Percentiles rank a stretch among this genome's conserved stretches.
Evolutionary conservation across 2,113 vertebrate genomes (phyloP).

Genomic region (Nothobranchius kuhntae): DNA sequence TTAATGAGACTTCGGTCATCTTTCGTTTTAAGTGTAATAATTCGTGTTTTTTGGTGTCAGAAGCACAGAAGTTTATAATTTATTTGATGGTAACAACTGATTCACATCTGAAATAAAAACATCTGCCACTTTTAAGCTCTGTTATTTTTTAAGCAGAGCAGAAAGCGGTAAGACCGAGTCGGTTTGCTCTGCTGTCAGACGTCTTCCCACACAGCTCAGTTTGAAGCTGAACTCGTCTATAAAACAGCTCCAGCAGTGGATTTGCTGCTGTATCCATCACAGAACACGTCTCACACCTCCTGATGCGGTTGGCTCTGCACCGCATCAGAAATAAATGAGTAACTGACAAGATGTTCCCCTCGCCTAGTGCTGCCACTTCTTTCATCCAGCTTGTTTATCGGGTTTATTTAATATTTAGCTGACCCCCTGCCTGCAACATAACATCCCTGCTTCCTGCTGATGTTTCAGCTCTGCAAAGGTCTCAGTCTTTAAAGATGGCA

Average conservation of each 20-base stretch:
- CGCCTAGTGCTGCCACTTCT: constrained; percentile 16
- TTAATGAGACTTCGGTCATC: no score
- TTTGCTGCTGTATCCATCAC: constrained; percentile 32
- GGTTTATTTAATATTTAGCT: constrained; percentile 52
- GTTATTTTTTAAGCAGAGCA: neutral
- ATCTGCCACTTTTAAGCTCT: no score
- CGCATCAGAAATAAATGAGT: constrained; percentile 35
- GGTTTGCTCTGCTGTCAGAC: constrained; percentile 24
- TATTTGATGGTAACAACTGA: no score
- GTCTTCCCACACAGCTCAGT: constrained; percentile 38
- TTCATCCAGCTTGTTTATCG: constrained; percentile 40
- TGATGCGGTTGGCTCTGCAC: constrained; percentile 30
- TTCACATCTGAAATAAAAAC: no score
- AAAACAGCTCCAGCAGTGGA: constrained; percentile 20
- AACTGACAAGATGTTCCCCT: constrained; percentile 46
- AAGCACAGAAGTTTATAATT: no score
- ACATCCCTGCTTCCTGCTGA: constrained; percentile 40
- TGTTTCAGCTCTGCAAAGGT: constrained; percentile 39
- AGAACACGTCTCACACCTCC: constrained; percentile 27
- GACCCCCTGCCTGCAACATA: constrained; percentile 31
- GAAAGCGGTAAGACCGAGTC: constrained; percentile 29
- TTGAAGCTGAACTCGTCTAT: constrained; percentile 27
- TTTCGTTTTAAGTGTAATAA: no score
- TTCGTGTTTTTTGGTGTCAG: no score
- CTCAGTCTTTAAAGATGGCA: constrained; percentile 44